Evolutionary conservation across 1,140 invertebrate genomes (phyloP).

Genomic region (Ostrea denselamellosa): DNA sequence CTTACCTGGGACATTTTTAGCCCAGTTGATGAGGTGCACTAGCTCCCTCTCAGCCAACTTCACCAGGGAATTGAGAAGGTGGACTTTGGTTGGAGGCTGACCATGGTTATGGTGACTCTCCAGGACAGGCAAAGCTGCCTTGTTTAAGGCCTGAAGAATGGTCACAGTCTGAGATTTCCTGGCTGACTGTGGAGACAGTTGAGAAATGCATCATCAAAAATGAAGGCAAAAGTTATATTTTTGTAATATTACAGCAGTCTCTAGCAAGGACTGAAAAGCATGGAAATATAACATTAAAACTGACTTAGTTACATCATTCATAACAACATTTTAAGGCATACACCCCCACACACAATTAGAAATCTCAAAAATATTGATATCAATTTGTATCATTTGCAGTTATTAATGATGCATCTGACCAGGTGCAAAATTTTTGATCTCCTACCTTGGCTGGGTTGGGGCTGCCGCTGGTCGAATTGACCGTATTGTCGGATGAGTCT

Average conservation of each 20-base stretch:
- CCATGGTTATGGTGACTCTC: constrained; percentile 73
- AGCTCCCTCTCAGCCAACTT: constrained; percentile 75
- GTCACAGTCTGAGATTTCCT: constrained; percentile 65
- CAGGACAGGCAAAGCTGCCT: constrained; percentile 71
- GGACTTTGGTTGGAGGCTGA: constrained; percentile 67
- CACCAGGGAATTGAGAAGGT: constrained; percentile 71
- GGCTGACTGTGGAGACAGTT: constrained; percentile 61
- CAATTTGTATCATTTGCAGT: no score
- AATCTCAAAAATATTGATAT: no score
- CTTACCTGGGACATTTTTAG: constrained; percentile 76
- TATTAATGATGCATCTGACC: no score
- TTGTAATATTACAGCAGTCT: no score
- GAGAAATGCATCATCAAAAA: no score
- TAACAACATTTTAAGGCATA: no score
- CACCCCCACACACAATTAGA: no score
- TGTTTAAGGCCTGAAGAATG: constrained; percentile 71
- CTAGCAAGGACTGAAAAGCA: no score
- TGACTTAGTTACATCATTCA: no score
- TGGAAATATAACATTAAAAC: no score
- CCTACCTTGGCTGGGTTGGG: constrained; percentile 69
- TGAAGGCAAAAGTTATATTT: no score
- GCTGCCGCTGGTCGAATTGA: constrained; percentile 67
- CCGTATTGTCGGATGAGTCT: constrained; percentile 70
- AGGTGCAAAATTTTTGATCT: background rate
- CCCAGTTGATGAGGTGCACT: constrained; percentile 76